These are phyloP conservation scores for Pterobdella sp. DNA, from an alignment of 2,888 invertebrate species.

Conservation along the genomic window DNA sequence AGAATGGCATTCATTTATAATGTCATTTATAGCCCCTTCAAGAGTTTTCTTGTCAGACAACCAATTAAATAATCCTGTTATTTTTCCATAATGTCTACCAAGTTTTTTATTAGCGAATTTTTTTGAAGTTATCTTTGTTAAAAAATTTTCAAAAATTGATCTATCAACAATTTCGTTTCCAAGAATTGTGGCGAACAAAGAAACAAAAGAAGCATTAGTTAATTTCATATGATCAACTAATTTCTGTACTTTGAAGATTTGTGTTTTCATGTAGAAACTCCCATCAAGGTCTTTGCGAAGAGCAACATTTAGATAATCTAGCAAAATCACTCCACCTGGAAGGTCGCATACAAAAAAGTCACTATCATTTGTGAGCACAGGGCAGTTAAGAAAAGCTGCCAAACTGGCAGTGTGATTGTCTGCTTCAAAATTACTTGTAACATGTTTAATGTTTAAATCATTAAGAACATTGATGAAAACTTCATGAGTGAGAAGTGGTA, in stretches of 20 bases:
- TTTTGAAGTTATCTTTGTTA: slow-evolving; percentile 46
- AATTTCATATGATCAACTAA: slow-evolving; percentile 63
- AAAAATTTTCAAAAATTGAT: slow-evolving; percentile 62
- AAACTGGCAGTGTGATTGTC: slow-evolving; percentile 78
- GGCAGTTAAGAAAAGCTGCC: slow-evolving; percentile 69
- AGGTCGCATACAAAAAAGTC: slow-evolving; percentile 86
- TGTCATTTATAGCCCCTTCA: slow-evolving; percentile 62
- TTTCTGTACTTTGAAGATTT: slow-evolving; percentile 65
- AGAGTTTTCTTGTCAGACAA: slow-evolving; percentile 61
- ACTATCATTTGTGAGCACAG: slow-evolving; percentile 83
- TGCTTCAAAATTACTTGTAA: slow-evolving; percentile 76
- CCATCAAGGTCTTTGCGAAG: slow-evolving; percentile 20
- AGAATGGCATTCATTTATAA: slow-evolving; percentile 40
- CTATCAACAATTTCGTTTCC: slow-evolving; percentile 80
- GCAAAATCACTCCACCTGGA: slow-evolving; percentile 64
- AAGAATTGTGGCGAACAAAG: slow-evolving; percentile 70
- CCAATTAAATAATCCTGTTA: slow-evolving; percentile 67
- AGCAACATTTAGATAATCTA: slow-evolving; percentile 50
- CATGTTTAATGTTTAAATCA: slow-evolving; percentile 62
- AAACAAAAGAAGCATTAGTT: slow-evolving; percentile 63
- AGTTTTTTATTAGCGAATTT: neutral
- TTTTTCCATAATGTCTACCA: slow-evolving; percentile 46
- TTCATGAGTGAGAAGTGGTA: slow-evolving; percentile 68
- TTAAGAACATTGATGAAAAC: slow-evolving; percentile 65
- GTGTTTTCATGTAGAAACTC: slow-evolving; percentile 40